Evolutionary conservation across 2,113 vertebrate genomes (phyloP), one percentile per base, ranked within the genome.

Genomic region (Andinoacara biseriatus): DNA sequence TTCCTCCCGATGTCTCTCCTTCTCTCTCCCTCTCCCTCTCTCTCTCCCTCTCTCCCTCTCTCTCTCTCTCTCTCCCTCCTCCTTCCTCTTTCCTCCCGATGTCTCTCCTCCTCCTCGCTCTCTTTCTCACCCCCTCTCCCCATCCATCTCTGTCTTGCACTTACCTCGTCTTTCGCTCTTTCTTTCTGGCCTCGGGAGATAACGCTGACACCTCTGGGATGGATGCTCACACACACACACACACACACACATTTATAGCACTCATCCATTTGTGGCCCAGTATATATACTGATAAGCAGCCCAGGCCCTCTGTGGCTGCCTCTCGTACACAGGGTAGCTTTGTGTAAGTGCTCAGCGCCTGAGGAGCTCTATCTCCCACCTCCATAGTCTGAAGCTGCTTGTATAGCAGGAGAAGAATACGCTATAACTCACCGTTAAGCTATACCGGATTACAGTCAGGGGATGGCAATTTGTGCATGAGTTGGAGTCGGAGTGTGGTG

Each of bases 151-250:
- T 72, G 78, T 86, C 82, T 61, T 65, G 52, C 74, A 40, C 62
- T 82, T 52, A 10, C 58, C 76, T 54, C 67, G 74, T 86, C 82
- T 67, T 52, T 78, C 67, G 9, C 80, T 85, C 84, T 82, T 77
- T 89, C 83, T 87, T n/a, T 85, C 90, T 92, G 90, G 88, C 89
- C 91, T 78, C 63, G 14, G 85, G 86, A 92, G 92, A 90, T 91
- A 89, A 91, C 85, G 89, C 56, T 86, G 86, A 93, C 92, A 92
- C 91, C 86, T 91, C 85, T 87, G 86, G 86, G 89, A 92, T 90
- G 77, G 89, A 91, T 90, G 88, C 84, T 87, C 82, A 78, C 78
- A 49, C 74, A 2, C 24, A 58, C 52, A 17, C 80, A 63, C 83
- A 67, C 79, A 57, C 31, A 33, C 31, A 33, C 31, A 31, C 29